These are phyloP conservation scores for Theretra japonica DNA, from an alignment of 2,888 invertebrate genomes.

Conservation along the genomic window DNA sequence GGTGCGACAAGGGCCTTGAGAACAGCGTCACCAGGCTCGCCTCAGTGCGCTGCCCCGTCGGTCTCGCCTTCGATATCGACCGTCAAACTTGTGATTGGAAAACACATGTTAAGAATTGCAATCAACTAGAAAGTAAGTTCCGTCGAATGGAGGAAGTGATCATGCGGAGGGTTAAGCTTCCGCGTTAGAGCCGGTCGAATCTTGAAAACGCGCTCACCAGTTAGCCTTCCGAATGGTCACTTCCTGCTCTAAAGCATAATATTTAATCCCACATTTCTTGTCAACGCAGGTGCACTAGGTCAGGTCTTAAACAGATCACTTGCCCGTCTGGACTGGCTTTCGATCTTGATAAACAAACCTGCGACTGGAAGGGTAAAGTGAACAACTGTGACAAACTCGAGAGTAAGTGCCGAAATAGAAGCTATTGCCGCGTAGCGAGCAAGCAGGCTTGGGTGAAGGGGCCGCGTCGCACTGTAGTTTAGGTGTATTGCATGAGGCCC, in stretches of 20 bases:
- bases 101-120: slow-evolving; percentile 98
- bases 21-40: slow-evolving; percentile 94
- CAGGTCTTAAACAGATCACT: slow-evolving; percentile 98
- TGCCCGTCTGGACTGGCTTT: slow-evolving; percentile 98
- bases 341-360: slow-evolving; percentile 99
- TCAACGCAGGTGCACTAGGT: slow-evolving; percentile 94
- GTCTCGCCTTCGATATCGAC: slow-evolving; percentile 96
- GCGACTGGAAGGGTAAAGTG: slow-evolving; percentile 99
- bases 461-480: slow-evolving; percentile 82
- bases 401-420: slow-evolving; percentile 91
- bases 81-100: slow-evolving; percentile 98
- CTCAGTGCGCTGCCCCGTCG: slow-evolving; percentile 94
- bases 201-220: slow-evolving; percentile 51
- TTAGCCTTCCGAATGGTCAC: slow-evolving; percentile 76
- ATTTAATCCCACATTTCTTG: slow-evolving; percentile 82
- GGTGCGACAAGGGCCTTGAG: slow-evolving; percentile 96
- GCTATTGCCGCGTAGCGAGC: slow-evolving; percentile 80
- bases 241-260: slow-evolving; percentile 69
- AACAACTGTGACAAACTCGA: slow-evolving; percentile 97
- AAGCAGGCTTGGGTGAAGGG: slow-evolving; percentile 82
- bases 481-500: slow-evolving; percentile 82
- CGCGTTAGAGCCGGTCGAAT: slow-evolving; percentile 54
- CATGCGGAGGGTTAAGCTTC: slow-evolving; percentile 76
- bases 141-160: slow-evolving; percentile 70
- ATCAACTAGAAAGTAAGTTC: slow-evolving; percentile 96